These are phyloP conservation scores for Heterotis niloticus DNA, from an alignment of 2,113 vertebrate genomes.

Conservation along the genomic window DNA sequence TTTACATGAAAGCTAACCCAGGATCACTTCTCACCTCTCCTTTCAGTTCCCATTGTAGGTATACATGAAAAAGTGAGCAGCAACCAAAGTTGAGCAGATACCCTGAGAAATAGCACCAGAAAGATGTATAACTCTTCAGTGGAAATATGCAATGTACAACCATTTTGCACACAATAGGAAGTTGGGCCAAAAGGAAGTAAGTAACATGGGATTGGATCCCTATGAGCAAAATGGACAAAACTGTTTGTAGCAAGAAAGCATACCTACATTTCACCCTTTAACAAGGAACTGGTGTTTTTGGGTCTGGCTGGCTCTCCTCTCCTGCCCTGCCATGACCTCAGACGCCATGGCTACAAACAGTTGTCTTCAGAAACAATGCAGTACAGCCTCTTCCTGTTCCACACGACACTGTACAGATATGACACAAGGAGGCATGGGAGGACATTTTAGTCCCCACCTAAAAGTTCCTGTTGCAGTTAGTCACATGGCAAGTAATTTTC, in stretches of 20 bases:
- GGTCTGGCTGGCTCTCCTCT: not conserved
- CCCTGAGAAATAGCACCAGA: no score
- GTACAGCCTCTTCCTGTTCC: constrained; percentile 2
- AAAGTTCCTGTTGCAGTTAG: constrained; percentile 9
- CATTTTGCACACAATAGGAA: no score
- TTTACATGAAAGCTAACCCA: not conserved
- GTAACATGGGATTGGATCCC: no score
- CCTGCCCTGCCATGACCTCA: not conserved
- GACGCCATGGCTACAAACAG: not conserved
- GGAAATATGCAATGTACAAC: no score
- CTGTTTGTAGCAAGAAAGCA: no score
- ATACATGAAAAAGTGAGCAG: not conserved
- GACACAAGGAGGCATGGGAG: not conserved
- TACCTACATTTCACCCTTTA: not conserved
- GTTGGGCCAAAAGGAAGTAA: no score
- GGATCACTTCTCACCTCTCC: not conserved
- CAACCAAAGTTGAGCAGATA: not conserved
- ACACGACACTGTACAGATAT: not conserved
- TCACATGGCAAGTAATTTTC: not conserved
- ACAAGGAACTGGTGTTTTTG: not conserved
- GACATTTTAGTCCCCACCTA: not conserved
- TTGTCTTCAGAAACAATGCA: constrained; percentile 18
- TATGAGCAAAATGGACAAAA: no score
- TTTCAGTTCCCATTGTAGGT: constrained; percentile 7
- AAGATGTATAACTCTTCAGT: no score